Percentiles rank a stretch among this genome's conserved stretches.
Evolutionary conservation across 2,888 invertebrate genomes (phyloP).

Genomic region (Hermaeophaga mercurialis): DNA sequence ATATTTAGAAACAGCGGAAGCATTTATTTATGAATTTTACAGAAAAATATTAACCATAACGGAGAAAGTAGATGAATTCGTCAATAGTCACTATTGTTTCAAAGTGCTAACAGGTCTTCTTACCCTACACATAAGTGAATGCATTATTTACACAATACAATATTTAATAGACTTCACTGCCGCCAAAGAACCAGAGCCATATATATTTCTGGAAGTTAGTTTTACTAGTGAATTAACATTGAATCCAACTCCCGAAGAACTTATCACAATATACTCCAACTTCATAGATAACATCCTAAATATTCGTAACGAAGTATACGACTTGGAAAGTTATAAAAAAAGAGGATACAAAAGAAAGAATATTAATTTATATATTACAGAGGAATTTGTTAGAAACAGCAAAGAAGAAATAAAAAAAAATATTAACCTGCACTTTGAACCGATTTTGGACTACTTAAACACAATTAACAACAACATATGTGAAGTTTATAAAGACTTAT

Average conservation of each 20-base stretch:
- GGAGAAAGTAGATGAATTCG: slow-evolving; percentile 25
- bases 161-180: slow-evolving; percentile 64
- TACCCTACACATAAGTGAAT: slow-evolving; percentile 66
- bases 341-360: slow-evolving; percentile 37
- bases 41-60: slow-evolving; percentile 33
- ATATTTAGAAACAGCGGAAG: slow-evolving; percentile 35
- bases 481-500: slow-evolving; percentile 58
- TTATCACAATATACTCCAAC: slow-evolving; percentile 60
- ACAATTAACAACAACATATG: slow-evolving; percentile 61
- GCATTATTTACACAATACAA: slow-evolving; percentile 70
- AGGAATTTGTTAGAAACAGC: slow-evolving; percentile 56
- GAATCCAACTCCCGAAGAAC: slow-evolving; percentile 62
- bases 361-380: slow-evolving; percentile 44
- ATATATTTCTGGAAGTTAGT: slow-evolving; percentile 60
- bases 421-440: slow-evolving; percentile 62
- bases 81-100: slow-evolving; percentile 29
- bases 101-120: slow-evolving; percentile 55
- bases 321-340: slow-evolving; percentile 37
- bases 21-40: slow-evolving; percentile 41
- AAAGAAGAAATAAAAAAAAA: slow-evolving; percentile 61
- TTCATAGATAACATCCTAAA: slow-evolving; percentile 41
- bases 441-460: slow-evolving; percentile 62
- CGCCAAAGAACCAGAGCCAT: slow-evolving; percentile 52
- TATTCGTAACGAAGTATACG: slow-evolving; percentile 36
- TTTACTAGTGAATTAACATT: slow-evolving; percentile 64